Evolutionary conservation across 2,888 invertebrate species (phyloP).

Genomic region (Coleophora deauratella): DNA sequence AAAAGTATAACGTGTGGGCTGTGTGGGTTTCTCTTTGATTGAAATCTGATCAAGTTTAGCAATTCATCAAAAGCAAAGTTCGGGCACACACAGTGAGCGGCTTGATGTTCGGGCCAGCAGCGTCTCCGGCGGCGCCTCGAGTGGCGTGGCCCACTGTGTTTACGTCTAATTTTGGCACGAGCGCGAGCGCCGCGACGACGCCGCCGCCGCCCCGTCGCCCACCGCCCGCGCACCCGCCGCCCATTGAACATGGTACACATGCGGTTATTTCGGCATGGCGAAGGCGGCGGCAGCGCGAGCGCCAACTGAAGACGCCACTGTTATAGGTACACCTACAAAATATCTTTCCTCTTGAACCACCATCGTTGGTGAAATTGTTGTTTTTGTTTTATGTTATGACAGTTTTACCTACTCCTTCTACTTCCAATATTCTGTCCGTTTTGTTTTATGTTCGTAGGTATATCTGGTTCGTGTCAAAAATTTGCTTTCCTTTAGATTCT

Average conservation of each 20-base stretch:
- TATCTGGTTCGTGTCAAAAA: too few species aligned
- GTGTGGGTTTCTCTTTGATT: too few species aligned
- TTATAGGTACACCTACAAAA: constrained; percentile 24
- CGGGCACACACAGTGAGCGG: too few species aligned
- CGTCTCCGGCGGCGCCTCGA: constrained; percentile 54
- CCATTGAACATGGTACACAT: constrained; percentile 66
- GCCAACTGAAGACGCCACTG: constrained; percentile 33
- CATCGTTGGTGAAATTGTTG: background rate
- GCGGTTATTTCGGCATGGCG: constrained; percentile 62
- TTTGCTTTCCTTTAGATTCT: too few species aligned
- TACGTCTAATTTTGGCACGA: constrained; percentile 73
- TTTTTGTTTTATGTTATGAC: background rate
- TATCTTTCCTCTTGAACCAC: constrained; percentile 17
- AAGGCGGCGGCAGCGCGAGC: constrained; percentile 45
- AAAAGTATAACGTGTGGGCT: too few species aligned
- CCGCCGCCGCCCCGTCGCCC: constrained; percentile 47
- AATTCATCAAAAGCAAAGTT: too few species aligned
- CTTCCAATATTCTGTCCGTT: too few species aligned
- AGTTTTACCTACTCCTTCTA: too few species aligned
- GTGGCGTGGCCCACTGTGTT: constrained; percentile 49
- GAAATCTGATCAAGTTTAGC: too few species aligned
- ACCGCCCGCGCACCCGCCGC: constrained; percentile 30
- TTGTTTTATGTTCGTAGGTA: too few species aligned
- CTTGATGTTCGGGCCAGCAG: background rate
- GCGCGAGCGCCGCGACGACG: constrained; percentile 63